Evolutionary conservation across 2,113 vertebrate genomes (phyloP), one percentile per base, ranked within the genome.

Genomic region (Procavia capensis): DNA sequence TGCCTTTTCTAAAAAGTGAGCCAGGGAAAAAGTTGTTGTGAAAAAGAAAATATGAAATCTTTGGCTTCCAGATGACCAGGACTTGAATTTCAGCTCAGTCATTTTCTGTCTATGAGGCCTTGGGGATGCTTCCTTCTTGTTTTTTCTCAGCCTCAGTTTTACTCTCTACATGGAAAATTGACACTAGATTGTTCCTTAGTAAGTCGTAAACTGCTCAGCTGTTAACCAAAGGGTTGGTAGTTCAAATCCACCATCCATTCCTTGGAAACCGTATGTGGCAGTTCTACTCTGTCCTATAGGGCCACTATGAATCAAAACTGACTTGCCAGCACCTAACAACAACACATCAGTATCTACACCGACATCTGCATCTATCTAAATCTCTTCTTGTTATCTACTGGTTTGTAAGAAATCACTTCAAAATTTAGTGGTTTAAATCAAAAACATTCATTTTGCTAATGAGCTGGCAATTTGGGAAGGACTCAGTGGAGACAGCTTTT

Each of bases 11-110:
- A 72, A 91, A 25, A 25, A 70, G 22, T 85, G 22, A 91, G 70
- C 13, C 74, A n/a, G 1, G n/a, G 34, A 76, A 54, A 79, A 92
- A 87, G 17, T 25, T 93, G 45, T 70, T 47, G 41, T 61, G 36
- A 34, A 63, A 45, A 59, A 39, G 57, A 59, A 83, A 91, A 72
- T 57, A 19, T 88, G 6, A 81, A 39, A 4, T 31, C 16, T 85
- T 81, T 85, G 22, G 36, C 16, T 13, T 78, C 95, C 63, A 41
- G 14, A n/a, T 81, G 50, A 85, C 27, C 27, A 64, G n/a, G 16
- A 41, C 19, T 89, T 95, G 31, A 86, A 95, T 79, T 95, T 84
- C 57, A 66, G 10, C 22, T 76, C 36, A 80, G 45, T 72, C 57
- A 79, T 36, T 76, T 80, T 27, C 13, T 31, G 25, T 64, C 17